phyloP scores from a whole-genome alignment of 2,797 vertebrate species.

The Vultur gryphus region DNA sequence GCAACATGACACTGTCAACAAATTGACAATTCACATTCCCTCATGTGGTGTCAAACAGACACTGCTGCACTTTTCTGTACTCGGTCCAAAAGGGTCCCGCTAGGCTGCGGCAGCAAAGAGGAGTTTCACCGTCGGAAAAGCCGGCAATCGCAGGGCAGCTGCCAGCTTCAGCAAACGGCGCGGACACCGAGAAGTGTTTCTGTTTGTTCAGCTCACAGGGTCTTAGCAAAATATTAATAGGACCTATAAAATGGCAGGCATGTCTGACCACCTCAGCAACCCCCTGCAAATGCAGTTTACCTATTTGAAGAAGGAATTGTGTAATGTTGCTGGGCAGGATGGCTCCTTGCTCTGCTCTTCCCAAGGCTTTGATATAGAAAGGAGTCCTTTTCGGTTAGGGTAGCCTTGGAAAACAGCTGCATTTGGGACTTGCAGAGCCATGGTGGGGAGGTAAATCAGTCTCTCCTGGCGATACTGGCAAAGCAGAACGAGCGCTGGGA shows the following conservation, averaged over 20 bases:
- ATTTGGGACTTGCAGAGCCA: neutral
- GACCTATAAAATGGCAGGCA: neutral
- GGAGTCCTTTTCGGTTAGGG: neutral
- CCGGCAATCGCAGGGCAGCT: neutral
- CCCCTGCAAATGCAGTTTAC: neutral
- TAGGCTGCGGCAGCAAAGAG: neutral
- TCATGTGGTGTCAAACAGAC: conserved; percentile 44
- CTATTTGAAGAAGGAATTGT: neutral
- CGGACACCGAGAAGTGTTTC: fast-evolving
- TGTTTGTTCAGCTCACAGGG: neutral
- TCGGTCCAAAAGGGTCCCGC: conserved; percentile 18
- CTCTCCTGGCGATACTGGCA: neutral
- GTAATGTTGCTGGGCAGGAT: fast-evolving
- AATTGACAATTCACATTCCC: conserved; percentile 62
- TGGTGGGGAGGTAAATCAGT: neutral
- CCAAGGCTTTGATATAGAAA: neutral
- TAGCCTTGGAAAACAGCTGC: neutral
- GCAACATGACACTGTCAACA: conserved; percentile 65
- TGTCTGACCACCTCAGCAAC: neutral
- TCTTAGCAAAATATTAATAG: neutral
- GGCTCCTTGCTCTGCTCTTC: neutral
- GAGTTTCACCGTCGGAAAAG: neutral
- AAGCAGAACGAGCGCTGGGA: neutral
- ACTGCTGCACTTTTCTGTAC: neutral
- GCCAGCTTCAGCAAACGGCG: neutral